Conservation (phyloP, 2,797 vertebrate genomes). For the Pempheris klunzingeri region DNA sequence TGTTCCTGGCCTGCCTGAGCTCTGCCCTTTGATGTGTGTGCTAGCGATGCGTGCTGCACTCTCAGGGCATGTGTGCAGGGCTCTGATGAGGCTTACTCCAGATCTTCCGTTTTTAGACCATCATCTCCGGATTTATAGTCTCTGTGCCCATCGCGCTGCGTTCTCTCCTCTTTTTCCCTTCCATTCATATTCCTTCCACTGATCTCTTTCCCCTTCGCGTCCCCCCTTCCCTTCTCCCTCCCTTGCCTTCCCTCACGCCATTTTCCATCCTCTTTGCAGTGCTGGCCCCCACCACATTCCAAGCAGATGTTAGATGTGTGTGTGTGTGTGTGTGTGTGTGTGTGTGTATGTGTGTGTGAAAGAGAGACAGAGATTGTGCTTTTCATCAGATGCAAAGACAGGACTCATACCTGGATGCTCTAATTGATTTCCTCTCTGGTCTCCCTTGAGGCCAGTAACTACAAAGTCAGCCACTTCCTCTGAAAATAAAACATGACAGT, state of each 20-base stretch:
- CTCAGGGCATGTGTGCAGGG: slow-evolving; percentile 68
- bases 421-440: slow-evolving; percentile 51
- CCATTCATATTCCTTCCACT: slow-evolving; percentile 66
- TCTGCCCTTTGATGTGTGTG: slow-evolving; percentile 71
- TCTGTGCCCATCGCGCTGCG: slow-evolving; percentile 25
- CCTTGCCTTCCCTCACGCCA: slow-evolving; percentile 45
- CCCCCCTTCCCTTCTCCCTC: slow-evolving; percentile 10
- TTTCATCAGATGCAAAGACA: slow-evolving; percentile 32
- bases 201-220: slow-evolving; percentile 37
- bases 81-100: slow-evolving; percentile 67
- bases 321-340: not conserved
- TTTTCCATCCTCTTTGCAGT: slow-evolving; percentile 66
- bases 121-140: slow-evolving; percentile 70
- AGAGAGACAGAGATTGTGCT: slow-evolving; percentile 20
- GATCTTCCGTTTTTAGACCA: slow-evolving; percentile 67
- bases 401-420: slow-evolving; percentile 28
- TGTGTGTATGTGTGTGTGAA: not conserved
- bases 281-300: slow-evolving; percentile 56
- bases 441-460: slow-evolving; percentile 8
- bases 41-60: slow-evolving; percentile 64
- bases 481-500: slow-evolving; percentile 34
- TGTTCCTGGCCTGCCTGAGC: slow-evolving; percentile 70
- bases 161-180: slow-evolving; percentile 5
- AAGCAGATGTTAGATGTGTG: slow-evolving; percentile 70
- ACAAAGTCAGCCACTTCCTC: slow-evolving; percentile 29